phyloP scores from a whole-genome alignment of 2,888 invertebrate species.

The Eupithecia inturbata region DNA sequence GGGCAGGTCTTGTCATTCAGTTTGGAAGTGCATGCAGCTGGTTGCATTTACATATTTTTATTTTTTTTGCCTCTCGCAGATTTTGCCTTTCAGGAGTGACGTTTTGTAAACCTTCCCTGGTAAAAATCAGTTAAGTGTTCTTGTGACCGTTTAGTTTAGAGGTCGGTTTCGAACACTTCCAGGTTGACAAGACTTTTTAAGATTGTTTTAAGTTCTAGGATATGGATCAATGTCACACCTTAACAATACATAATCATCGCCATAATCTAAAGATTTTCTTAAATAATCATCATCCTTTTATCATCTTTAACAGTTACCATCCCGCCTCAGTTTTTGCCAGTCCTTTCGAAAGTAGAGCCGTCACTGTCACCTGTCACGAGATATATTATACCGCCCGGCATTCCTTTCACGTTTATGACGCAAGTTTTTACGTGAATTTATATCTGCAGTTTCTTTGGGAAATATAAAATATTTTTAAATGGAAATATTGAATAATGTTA shows the following conservation, averaged over 20 bases:
- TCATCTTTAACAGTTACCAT: neutral
- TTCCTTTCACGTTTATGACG: slow-evolving; percentile 39
- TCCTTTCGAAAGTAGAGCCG: slow-evolving; percentile 40
- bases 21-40: neutral
- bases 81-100: neutral
- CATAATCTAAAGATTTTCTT: neutral
- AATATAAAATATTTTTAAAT: slow-evolving; percentile 21
- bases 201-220: neutral
- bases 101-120: neutral
- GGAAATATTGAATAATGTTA: neutral
- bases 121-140: neutral
- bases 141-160: neutral
- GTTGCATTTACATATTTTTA: neutral
- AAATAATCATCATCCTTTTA: neutral
- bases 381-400: slow-evolving; percentile 32
- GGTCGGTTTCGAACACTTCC: neutral
- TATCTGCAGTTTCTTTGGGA: slow-evolving; percentile 30
- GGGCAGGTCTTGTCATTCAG: neutral
- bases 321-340: slow-evolving; percentile 22
- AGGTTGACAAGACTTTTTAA: neutral
- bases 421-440: slow-evolving; percentile 41
- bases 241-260: neutral
- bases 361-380: slow-evolving; percentile 38
- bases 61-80: neutral
- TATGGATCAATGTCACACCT: neutral